A percentile compares a stretch with the other conserved stretches of the same genome.
phyloP scores from a whole-genome alignment of 2,888 invertebrate species.

The Meandrusa payeni region DNA sequence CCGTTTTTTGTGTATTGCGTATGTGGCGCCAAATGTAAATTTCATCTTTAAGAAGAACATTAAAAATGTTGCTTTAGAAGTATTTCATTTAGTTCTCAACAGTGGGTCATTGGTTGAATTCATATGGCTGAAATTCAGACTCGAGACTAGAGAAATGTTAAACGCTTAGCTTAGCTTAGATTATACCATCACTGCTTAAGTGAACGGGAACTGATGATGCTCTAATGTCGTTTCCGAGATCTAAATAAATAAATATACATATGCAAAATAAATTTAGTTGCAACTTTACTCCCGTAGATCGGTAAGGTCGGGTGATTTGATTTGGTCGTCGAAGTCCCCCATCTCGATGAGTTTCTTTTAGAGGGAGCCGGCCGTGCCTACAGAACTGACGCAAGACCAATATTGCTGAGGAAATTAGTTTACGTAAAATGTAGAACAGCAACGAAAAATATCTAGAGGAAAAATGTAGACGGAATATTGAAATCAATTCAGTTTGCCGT shows the following conservation, averaged over 20 bases:
- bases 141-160: too few species aligned
- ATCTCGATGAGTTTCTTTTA: constrained; percentile 67
- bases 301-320: constrained; percentile 77
- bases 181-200: too few species aligned
- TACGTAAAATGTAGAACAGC: constrained; percentile 79
- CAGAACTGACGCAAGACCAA: constrained; percentile 77
- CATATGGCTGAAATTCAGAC: too few species aligned
- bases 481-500: constrained; percentile 36
- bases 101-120: too few species aligned
- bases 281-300: constrained; percentile 69
- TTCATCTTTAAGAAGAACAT: too few species aligned
- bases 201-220: too few species aligned
- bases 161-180: too few species aligned
- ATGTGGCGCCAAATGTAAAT: too few species aligned
- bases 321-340: constrained; percentile 67
- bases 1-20: too few species aligned
- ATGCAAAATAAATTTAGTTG: constrained; percentile 54
- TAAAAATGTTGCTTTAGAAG: too few species aligned
- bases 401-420: constrained; percentile 80
- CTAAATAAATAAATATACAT: constrained; percentile 31
- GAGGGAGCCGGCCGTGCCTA: constrained; percentile 68
- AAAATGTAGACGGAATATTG: constrained; percentile 65
- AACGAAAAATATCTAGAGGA: constrained; percentile 70
- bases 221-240: too few species aligned
- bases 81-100: too few species aligned